These are phyloP conservation scores for Euplexia lucipara DNA, from an alignment of 2,888 invertebrate genomes.

Conservation along the genomic window DNA sequence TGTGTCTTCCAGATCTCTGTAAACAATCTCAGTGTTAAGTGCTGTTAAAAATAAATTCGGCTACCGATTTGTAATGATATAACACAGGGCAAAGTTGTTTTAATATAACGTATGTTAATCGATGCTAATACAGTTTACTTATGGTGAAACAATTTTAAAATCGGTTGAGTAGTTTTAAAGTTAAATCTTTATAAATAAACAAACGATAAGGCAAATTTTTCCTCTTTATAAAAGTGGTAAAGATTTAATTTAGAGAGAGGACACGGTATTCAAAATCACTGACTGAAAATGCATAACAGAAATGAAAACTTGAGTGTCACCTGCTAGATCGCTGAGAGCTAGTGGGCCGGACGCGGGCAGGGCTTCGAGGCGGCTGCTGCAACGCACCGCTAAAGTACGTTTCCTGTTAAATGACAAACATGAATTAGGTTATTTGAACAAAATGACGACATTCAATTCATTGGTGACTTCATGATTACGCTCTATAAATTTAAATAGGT, in stretches of 20 bases:
- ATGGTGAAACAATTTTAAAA: no score
- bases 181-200: no score
- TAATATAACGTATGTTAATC: no score
- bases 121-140: no score
- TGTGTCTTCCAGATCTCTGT: slow-evolving; percentile 97
- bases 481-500: not conserved
- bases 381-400: slow-evolving; percentile 97
- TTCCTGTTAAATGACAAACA: slow-evolving; percentile 90
- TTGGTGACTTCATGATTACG: not conserved
- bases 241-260: no score
- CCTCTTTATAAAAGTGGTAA: no score
- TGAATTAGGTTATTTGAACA: not conserved
- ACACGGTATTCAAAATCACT: no score
- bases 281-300: no score
- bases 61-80: not conserved
- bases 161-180: no score
- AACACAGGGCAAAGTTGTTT: not conserved
- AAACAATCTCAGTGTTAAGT: slow-evolving; percentile 53
- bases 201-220: no score
- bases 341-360: slow-evolving; percentile 93
- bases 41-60: slow-evolving; percentile 7
- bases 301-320: slow-evolving; percentile 78
- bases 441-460: not conserved
- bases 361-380: slow-evolving; percentile 95
- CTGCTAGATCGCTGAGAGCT: slow-evolving; percentile 95